Evolutionary conservation across 2,888 invertebrate genomes (phyloP).

Genomic region (Perizoma affinitatum): DNA sequence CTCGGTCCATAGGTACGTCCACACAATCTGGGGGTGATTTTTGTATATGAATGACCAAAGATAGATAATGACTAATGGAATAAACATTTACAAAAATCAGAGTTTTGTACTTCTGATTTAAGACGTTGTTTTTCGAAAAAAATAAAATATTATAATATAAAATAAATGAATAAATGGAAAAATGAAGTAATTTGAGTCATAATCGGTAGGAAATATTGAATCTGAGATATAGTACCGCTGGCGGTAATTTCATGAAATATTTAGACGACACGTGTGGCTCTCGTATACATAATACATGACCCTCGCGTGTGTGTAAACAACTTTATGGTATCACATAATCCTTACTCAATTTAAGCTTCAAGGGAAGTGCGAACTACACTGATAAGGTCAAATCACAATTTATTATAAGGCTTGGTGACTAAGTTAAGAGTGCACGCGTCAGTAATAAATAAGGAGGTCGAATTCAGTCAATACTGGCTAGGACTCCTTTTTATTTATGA

Average conservation of each 20-base stretch:
- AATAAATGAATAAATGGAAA: constrained; percentile 1
- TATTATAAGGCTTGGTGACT: neutral
- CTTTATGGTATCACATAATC: constrained; percentile 9
- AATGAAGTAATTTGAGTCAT: neutral
- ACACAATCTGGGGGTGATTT: constrained; percentile 84
- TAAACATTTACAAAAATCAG: no score
- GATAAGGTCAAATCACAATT: neutral
- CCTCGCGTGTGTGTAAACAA: constrained; percentile 20
- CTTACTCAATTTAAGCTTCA: neutral
- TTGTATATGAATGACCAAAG: neutral
- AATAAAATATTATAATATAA: no score
- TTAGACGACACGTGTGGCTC: constrained; percentile 35
- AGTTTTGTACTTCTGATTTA: neutral
- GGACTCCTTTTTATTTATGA: no score
- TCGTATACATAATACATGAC: constrained; percentile 46
- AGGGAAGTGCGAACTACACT: no score
- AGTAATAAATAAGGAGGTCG: no score
- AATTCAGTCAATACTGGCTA: no score
- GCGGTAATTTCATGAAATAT: constrained; percentile 48
- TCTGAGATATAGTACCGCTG: constrained; percentile 8
- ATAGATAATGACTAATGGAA: no score
- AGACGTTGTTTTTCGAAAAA: no score
- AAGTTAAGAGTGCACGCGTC: no score
- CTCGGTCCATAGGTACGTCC: constrained; percentile 91
- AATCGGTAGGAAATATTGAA: constrained; percentile 19